These are phyloP conservation scores for Agelastica alni DNA, from an alignment of 2,888 invertebrate genomes.

Conservation along the genomic window DNA sequence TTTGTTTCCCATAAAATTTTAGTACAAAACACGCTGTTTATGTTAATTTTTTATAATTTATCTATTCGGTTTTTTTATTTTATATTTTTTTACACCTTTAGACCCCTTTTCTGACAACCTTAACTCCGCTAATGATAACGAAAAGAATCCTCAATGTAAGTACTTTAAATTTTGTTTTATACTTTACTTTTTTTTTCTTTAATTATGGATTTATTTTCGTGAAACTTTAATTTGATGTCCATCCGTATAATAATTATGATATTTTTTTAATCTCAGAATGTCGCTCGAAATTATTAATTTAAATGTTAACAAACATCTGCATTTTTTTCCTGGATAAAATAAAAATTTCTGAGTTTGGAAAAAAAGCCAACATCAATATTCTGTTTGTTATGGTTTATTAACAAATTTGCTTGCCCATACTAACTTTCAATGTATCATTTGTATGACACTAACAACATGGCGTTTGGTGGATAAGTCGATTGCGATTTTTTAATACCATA, in stretches of 20 bases:
- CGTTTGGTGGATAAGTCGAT: conserved; percentile 1
- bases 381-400: too few relatives aligned
- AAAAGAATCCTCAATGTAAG: conserved; percentile 52
- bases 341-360: too few relatives aligned
- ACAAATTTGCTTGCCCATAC: conserved; percentile 5
- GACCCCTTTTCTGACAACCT: conserved; percentile 54
- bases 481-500: not conserved
- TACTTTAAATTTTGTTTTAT: conserved; percentile 40
- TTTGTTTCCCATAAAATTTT: not conserved
- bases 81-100: conserved; percentile 51
- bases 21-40: conserved; percentile 15
- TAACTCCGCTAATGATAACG: conserved; percentile 55
- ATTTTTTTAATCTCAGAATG: too few relatives aligned
- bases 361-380: too few relatives aligned
- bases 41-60: too few relatives aligned
- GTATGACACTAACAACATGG: not conserved
- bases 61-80: conserved; percentile 33
- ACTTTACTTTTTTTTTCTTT: not conserved
- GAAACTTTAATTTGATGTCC: too few relatives aligned
- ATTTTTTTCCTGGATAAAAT: too few relatives aligned
- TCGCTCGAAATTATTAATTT: too few relatives aligned
- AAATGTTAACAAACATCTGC: too few relatives aligned
- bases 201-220: too few relatives aligned
- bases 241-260: too few relatives aligned
- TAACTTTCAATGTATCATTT: conserved; percentile 1